Conservation (phyloP, 2,113 vertebrate species). For the Elephas maximus region DNA sequence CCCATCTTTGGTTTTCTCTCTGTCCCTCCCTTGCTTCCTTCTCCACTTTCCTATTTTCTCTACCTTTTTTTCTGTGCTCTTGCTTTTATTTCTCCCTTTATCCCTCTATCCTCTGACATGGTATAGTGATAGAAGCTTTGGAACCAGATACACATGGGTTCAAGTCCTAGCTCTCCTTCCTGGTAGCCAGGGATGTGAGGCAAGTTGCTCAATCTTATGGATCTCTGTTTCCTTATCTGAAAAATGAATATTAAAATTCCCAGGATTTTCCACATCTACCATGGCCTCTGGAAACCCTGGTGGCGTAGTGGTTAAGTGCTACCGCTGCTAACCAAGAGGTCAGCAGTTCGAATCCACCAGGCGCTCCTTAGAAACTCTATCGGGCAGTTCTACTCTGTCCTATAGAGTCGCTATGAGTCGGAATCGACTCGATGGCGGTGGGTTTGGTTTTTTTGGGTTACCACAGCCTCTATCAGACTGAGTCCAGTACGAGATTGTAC, state of each 20-base stretch:
- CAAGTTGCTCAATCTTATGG: neutral
- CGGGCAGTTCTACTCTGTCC: no score
- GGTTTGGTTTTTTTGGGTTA: no score
- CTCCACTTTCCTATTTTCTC: rapidly evolving
- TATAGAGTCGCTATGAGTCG: no score
- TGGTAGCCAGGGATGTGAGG: neutral
- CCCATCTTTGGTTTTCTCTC: neutral
- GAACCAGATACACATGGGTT: neutral
- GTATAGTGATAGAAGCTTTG: neutral
- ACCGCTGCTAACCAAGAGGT: no score
- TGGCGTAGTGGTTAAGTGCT: no score
- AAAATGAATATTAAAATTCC: neutral
- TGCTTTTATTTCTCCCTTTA: rapidly evolving
- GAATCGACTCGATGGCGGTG: no score
- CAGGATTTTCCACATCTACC: neutral
- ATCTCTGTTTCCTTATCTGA: neutral
- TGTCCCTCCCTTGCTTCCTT: neutral
- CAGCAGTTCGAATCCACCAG: no score
- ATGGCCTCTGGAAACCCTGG: no score
- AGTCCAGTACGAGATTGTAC: no score
- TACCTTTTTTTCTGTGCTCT: neutral
- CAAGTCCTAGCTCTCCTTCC: neutral
- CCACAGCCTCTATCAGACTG: no score
- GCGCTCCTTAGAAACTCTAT: no score
- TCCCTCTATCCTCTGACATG: neutral